These are phyloP conservation scores for Amblyornis subalaris DNA, from an alignment of 2,113 vertebrate species.

Conservation along the genomic window DNA sequence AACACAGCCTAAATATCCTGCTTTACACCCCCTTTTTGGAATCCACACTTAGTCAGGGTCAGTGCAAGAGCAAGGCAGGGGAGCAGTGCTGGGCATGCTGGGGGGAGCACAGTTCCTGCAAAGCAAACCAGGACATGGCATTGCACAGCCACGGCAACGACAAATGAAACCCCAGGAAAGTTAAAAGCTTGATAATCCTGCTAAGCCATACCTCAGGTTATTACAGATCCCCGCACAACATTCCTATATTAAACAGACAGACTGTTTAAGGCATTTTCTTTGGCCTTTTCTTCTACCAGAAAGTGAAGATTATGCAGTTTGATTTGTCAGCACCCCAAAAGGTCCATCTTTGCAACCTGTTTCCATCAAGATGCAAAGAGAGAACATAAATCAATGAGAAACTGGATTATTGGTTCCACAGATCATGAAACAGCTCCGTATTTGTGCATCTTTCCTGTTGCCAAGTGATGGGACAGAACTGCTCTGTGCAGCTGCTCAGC, in stretches of 20 bases:
- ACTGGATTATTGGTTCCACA: neutral
- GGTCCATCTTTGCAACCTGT: neutral
- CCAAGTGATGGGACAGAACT: neutral
- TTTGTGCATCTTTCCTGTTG: neutral
- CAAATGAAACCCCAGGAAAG: neutral
- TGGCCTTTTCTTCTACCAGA: slow-evolving; percentile 23
- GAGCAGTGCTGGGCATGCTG: neutral
- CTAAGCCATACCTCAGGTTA: neutral
- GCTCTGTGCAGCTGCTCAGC: neutral
- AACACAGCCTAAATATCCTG: neutral
- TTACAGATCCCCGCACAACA: slow-evolving; percentile 1
- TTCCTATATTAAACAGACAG: neutral
- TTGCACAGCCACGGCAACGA: neutral
- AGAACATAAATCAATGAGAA: neutral
- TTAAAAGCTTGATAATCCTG: neutral
- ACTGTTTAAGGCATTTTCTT: slow-evolving; percentile 50
- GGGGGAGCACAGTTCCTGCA: neutral
- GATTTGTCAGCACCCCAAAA: neutral
- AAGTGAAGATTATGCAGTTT: neutral
- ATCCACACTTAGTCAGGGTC: neutral
- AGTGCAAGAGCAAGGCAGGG: neutral
- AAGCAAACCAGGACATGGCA: neutral
- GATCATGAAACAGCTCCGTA: neutral
- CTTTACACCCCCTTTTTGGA: neutral
- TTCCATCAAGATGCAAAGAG: neutral